A percentile compares a stretch with the other conserved stretches of the same genome.
These are phyloP conservation scores for Pyrochroa serraticornis DNA, from an alignment of 2,888 invertebrate genomes.

Conservation along the genomic window DNA sequence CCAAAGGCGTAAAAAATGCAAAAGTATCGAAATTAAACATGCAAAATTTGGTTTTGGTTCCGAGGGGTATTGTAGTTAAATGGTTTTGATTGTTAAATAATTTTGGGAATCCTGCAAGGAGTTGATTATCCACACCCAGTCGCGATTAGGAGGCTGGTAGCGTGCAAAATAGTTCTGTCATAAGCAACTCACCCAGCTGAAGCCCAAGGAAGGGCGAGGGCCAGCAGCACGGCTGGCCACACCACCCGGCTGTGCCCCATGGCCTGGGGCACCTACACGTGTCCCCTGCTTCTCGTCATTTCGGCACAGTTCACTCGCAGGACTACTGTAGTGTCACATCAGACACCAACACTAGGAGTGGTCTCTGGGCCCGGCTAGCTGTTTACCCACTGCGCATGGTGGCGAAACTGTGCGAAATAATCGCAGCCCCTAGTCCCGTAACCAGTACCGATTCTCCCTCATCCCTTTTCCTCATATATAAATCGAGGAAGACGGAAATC, in stretches of 20 bases:
- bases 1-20: too few relatives aligned
- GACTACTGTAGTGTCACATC: slow-evolving; percentile 54
- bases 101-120: too few relatives aligned
- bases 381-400: slow-evolving; percentile 54
- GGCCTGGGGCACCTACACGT: slow-evolving; percentile 59
- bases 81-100: too few relatives aligned
- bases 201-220: slow-evolving; percentile 61
- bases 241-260: slow-evolving; percentile 62
- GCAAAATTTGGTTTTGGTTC: too few relatives aligned
- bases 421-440: slow-evolving; percentile 44
- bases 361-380: slow-evolving; percentile 54
- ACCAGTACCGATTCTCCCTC: slow-evolving; percentile 1
- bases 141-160: too few relatives aligned
- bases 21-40: too few relatives aligned
- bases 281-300: slow-evolving; percentile 56
- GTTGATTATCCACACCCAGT: neutral
- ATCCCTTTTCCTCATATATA: slow-evolving; percentile 29
- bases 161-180: neutral
- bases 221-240: slow-evolving; percentile 61
- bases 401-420: slow-evolving; percentile 52
- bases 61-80: too few relatives aligned
- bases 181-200: slow-evolving; percentile 60
- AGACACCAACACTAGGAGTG: slow-evolving; percentile 58
- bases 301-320: slow-evolving; percentile 53
- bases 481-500: slow-evolving; percentile 39